A percentile compares a stretch with the other conserved stretches of the same genome.
These are phyloP conservation scores for Tachina grossa DNA, from an alignment of 2,888 invertebrate species.

Conservation along the genomic window DNA sequence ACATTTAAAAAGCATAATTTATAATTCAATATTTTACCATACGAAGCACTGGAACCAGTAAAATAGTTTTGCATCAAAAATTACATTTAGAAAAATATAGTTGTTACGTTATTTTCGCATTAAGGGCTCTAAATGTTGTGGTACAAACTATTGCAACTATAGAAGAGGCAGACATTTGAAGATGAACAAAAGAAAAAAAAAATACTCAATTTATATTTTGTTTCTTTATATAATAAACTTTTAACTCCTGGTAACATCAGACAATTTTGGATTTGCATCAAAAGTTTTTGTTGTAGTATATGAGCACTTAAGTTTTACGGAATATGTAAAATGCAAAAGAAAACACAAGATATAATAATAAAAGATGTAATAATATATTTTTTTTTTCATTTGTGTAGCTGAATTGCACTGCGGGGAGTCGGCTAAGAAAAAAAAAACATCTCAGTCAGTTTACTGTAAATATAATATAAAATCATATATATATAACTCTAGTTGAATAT, in stretches of 20 bases:
- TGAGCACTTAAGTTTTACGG: constrained; percentile 26
- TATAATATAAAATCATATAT: not conserved
- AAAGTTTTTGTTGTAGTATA: constrained; percentile 42
- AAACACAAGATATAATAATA: constrained; percentile 15
- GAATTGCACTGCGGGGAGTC: constrained; percentile 49
- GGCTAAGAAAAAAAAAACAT: not conserved
- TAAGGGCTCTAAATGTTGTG: constrained; percentile 2
- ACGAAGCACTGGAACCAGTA: too few relatives aligned
- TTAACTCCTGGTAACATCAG: constrained; percentile 34
- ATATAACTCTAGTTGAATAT: not conserved
- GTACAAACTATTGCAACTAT: constrained; percentile 26
- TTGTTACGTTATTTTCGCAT: too few relatives aligned
- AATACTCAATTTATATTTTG: not conserved
- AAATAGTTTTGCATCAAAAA: too few relatives aligned
- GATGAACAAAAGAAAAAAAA: constrained; percentile 24
- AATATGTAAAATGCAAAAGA: constrained; percentile 34
- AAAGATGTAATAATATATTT: not conserved
- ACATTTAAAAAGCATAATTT: too few relatives aligned
- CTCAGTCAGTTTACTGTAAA: not conserved
- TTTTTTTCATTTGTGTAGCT: constrained; percentile 19
- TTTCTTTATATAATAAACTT: constrained; percentile 49
- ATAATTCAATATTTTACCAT: too few relatives aligned
- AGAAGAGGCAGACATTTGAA: constrained; percentile 20
- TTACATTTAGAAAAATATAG: too few relatives aligned
- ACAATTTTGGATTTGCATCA: constrained; percentile 60